Percentiles rank a stretch among this genome's conserved stretches.
These are phyloP conservation scores for Synanthedon formicaeformis DNA, from an alignment of 2,888 invertebrate genomes.

Conservation along the genomic window DNA sequence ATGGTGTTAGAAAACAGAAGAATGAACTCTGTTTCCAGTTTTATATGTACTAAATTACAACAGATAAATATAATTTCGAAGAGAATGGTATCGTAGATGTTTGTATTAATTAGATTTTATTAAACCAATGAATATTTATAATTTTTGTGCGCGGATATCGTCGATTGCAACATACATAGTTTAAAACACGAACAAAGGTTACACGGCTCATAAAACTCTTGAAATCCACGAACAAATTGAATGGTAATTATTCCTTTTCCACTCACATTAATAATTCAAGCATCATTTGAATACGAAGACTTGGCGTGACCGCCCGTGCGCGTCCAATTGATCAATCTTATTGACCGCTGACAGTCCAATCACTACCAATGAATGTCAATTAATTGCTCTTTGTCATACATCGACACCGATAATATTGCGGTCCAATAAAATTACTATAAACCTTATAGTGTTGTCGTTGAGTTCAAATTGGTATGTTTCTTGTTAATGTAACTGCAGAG, in stretches of 20 bases:
- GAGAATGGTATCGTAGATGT: too few species aligned
- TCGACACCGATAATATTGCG: slow-evolving; percentile 1
- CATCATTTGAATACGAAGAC: background rate
- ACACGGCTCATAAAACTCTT: background rate
- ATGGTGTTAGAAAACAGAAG: too few species aligned
- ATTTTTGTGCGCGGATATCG: too few species aligned
- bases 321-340: slow-evolving; percentile 25
- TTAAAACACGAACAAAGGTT: background rate
- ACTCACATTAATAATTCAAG: background rate
- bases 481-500: background rate
- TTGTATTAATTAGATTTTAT: too few species aligned
- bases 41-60: background rate
- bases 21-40: background rate
- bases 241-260: background rate
- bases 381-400: slow-evolving; percentile 33
- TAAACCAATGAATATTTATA: too few species aligned
- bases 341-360: slow-evolving; percentile 33
- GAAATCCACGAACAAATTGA: background rate
- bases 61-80: background rate
- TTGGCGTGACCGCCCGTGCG: slow-evolving; percentile 1
- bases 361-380: slow-evolving; percentile 43
- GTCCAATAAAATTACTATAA: background rate
- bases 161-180: too few species aligned
- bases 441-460: background rate
- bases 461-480: background rate